phyloP scores from a whole-genome alignment of 2,113 vertebrate species.

The Penelope pileata region DNA sequence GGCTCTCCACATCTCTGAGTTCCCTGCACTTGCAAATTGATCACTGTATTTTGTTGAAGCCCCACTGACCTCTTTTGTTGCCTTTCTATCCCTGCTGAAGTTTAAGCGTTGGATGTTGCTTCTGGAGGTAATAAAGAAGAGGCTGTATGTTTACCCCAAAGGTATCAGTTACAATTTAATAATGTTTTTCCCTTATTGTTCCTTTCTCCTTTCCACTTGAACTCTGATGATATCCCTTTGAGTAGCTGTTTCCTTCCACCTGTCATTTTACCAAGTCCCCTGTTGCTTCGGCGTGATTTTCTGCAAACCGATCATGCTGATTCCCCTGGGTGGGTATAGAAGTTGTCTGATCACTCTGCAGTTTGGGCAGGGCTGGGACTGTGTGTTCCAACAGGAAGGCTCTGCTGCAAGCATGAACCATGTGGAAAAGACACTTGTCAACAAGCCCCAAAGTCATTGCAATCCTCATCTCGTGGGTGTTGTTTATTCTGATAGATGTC shows the following conservation, averaged over 20 bases:
- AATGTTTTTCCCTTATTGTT: not conserved
- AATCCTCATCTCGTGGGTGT: rapidly evolving
- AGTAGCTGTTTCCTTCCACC: slow-evolving; percentile 15
- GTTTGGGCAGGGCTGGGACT: not conserved
- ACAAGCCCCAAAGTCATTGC: not conserved
- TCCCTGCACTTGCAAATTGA: rapidly evolving
- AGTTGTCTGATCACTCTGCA: not conserved
- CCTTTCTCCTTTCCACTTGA: not conserved
- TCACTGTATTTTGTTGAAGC: not conserved
- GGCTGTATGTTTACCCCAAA: not conserved
- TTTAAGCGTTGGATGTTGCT: not conserved
- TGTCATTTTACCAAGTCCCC: slow-evolving; percentile 5
- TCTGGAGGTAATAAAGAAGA: not conserved
- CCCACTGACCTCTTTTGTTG: not conserved
- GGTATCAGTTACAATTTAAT: not conserved
- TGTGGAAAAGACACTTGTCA: not conserved
- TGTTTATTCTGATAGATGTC: not conserved
- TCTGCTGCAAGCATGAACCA: not conserved
- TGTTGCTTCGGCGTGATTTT: slow-evolving; percentile 5
- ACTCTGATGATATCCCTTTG: slow-evolving; percentile 16
- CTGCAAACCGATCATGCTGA: not conserved
- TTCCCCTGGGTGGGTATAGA: not conserved
- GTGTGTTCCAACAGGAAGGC: not conserved
- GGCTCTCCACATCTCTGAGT: rapidly evolving
- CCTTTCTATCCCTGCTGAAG: not conserved